A percentile compares a stretch with the other conserved stretches of the same genome.
Conservation (phyloP, 2,113 vertebrate species). For the Chrysemys picta region DNA sequence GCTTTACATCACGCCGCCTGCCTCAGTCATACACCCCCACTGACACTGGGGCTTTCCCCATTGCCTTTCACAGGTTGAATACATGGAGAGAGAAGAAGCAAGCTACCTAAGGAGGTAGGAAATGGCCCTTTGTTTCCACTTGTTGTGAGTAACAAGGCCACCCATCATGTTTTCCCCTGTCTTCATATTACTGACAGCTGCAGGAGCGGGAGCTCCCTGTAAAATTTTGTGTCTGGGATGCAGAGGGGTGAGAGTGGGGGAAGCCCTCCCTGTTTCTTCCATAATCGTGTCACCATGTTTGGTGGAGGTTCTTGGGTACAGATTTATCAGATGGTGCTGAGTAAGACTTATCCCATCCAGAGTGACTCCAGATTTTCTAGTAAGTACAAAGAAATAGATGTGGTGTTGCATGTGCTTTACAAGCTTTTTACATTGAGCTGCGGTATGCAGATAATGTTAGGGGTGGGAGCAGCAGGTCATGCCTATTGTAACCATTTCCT, state of each 20-base stretch:
- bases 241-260: not conserved
- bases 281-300: not conserved
- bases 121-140: not conserved
- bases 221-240: not conserved
- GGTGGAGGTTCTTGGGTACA: not conserved
- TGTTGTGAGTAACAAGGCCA: not conserved
- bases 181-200: not conserved
- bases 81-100: not conserved
- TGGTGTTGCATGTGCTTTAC: not conserved
- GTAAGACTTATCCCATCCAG: not conserved
- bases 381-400: not conserved
- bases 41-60: not conserved
- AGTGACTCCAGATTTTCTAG: not conserved
- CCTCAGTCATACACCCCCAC: not conserved
- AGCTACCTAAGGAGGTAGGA: not conserved
- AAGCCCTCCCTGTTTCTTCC: not conserved
- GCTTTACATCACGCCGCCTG: not conserved
- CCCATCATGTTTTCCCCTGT: not conserved
- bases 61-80: not conserved
- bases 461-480: not conserved
- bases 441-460: not conserved
- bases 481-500: not conserved
- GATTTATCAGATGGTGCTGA: rapidly evolving
- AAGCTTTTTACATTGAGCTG: not conserved
- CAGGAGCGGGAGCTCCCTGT: not conserved